These are phyloP conservation scores for Tokudaia tokunoshimensis DNA, from an alignment of 2,797 vertebrate species.

Conservation along the genomic window DNA sequence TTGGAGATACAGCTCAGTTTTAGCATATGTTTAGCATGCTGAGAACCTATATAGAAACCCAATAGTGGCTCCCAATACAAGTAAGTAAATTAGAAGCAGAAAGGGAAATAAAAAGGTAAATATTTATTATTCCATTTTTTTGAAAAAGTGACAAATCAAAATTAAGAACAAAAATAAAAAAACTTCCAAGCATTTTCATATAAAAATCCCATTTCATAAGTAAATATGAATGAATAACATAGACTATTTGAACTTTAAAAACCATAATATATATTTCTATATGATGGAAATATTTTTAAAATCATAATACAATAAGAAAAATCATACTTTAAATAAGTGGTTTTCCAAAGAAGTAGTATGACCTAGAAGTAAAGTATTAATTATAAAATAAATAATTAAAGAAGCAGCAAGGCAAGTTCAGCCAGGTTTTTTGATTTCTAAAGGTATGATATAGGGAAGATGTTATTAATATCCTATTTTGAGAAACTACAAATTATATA, in stretches of 20 bases:
- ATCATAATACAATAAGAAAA: not conserved
- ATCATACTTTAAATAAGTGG: not conserved
- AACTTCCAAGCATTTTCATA: not conserved
- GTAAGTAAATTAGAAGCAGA: not conserved
- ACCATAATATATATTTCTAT: not conserved
- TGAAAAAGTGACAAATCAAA: not conserved
- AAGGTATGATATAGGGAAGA: not conserved
- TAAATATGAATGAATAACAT: not conserved
- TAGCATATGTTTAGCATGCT: no score
- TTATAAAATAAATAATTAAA: not conserved
- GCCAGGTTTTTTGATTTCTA: not conserved
- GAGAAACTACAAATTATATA: not conserved
- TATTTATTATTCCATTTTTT: not conserved
- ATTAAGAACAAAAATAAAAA: not conserved
- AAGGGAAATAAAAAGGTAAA: not conserved
- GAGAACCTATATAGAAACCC: not conserved
- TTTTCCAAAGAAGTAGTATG: not conserved
- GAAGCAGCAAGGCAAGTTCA: not conserved
- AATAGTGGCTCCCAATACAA: not conserved
- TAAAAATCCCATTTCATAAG: not conserved
- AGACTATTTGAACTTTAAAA: not conserved
- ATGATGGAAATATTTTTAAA: not conserved
- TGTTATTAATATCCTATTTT: not conserved
- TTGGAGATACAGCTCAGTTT: not conserved
- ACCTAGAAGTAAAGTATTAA: not conserved